Base-by-base conservation (phyloP, 2,888 invertebrate genomes). In the Habroteleia sp. region DNA sequence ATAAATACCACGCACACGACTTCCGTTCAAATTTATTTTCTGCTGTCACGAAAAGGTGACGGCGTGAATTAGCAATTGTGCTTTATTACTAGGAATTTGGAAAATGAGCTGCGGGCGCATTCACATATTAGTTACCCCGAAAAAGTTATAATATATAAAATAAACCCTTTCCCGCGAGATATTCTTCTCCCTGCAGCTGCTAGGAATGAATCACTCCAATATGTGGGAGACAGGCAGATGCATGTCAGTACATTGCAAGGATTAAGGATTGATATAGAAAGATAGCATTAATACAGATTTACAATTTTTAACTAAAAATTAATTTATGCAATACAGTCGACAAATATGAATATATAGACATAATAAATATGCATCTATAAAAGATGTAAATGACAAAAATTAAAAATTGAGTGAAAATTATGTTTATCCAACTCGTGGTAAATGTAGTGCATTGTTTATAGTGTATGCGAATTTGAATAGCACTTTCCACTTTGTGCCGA, bases 91-190 rank as follows among this genome's bases (percentile, higher is more conserved):
- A 41, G 17, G 25, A 62, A 74, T 46, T 16, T 39, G 66, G 42
- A 54, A 74, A 66, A 60, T 16, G 11, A 1, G 39, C 60, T 60
- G 66, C 66, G 66, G 73, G 66, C 48, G 5, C 10, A 74, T 74
- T 74, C 50, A 62, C n/a, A 27, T 52, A 52, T 65, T 56, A 44
- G 37, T 29, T 39, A 17, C 37, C 42, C 20, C 13, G 33, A 25
- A 23, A 23, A 41, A 35, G 35, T 33, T 52, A 11, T 14, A 35
- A n/a, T n/a, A n/a, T n/a, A n/a, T n/a, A n/a, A n/a, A n/a, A n/a
- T n/a, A n/a, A 52, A 42, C 41, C 66, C 56, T 37, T 66, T 52
- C 1, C 3, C 25, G 11, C 17, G 23, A 39, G 54, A 20, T 3
- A 23, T 37, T 10, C 29, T 37, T 37, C 14, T n/a, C 3, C 10